These are phyloP conservation scores for Chalcosyrphus nemorum DNA, from an alignment of 2,888 invertebrate species.

Conservation along the genomic window DNA sequence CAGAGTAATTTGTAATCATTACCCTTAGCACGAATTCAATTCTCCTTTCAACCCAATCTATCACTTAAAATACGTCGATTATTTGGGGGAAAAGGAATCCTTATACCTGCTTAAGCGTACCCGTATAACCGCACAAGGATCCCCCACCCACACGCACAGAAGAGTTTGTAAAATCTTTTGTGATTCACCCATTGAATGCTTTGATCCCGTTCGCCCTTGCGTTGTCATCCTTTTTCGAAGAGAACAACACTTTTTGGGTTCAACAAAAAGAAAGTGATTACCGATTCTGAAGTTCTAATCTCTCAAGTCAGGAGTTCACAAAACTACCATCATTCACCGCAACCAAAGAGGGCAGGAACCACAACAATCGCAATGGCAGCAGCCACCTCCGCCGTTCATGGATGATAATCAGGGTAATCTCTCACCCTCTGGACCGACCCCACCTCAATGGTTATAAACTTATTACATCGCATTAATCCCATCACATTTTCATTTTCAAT, in stretches of 20 bases:
- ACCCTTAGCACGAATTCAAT: neutral
- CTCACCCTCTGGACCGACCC: conserved; percentile 1
- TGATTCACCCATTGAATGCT: conserved; percentile 31
- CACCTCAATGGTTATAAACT: conserved; percentile 37
- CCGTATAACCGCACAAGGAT: conserved; percentile 48
- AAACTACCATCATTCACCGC: conserved; percentile 62
- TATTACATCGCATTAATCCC: conserved; percentile 65
- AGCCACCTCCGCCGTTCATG: conserved; percentile 36
- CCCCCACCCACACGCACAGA: neutral
- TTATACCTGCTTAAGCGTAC: conserved; percentile 20
- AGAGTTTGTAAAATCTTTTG: conserved; percentile 18
- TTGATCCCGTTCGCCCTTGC: conserved; percentile 15
- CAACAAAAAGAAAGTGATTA: conserved; percentile 62
- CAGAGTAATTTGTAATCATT: neutral
- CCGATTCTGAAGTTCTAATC: conserved; percentile 60
- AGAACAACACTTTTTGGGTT: conserved; percentile 31
- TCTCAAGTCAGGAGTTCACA: conserved; percentile 63
- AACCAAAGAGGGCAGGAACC: conserved; percentile 32
- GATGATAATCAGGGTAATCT: conserved; percentile 63
- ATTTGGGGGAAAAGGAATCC: neutral
- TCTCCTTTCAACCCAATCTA: neutral
- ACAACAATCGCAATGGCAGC: conserved; percentile 47
- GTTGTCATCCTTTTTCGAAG: conserved; percentile 19
- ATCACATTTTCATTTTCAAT: conserved; percentile 47
- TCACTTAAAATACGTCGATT: conserved; percentile 15